Evolutionary conservation across 2,888 invertebrate genomes (phyloP).

Genomic region (Parochlus steinenii): DNA sequence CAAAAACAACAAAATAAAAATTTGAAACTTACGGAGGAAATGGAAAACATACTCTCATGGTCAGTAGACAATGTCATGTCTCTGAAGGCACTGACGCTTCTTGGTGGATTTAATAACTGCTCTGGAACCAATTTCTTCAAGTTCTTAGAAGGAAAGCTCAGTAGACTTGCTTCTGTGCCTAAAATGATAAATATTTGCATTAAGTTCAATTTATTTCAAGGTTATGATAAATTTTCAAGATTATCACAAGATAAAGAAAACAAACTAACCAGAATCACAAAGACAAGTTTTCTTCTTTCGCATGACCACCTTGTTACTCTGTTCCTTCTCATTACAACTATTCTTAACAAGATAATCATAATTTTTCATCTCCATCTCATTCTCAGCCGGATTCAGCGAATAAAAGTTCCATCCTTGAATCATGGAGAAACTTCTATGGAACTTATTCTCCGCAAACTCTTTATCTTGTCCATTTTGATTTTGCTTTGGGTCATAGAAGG

Average conservation of each 20-base stretch:
- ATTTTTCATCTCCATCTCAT: neutral
- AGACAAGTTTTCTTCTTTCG: slow-evolving; percentile 8
- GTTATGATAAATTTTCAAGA: slow-evolving; percentile 5
- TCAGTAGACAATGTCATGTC: slow-evolving; percentile 10
- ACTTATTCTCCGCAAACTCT: slow-evolving; percentile 38
- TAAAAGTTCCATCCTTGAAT: slow-evolving; percentile 38
- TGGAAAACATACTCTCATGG: slow-evolving; percentile 6
- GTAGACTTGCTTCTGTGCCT: slow-evolving; percentile 62
- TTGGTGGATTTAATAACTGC: slow-evolving; percentile 32
- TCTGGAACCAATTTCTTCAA: slow-evolving; percentile 62
- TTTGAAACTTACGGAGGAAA: neutral
- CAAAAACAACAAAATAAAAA: slow-evolving; percentile 20
- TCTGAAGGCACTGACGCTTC: slow-evolving; percentile 17
- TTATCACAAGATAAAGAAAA: neutral
- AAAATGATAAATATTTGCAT: slow-evolving; percentile 15
- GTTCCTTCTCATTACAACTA: slow-evolving; percentile 4
- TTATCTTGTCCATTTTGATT: slow-evolving; percentile 24
- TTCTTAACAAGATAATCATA: slow-evolving; percentile 7
- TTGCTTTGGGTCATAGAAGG: slow-evolving; percentile 35
- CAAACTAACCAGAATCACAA: slow-evolving; percentile 10
- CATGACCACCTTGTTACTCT: slow-evolving; percentile 6
- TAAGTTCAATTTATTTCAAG: slow-evolving; percentile 10
- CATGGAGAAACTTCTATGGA: slow-evolving; percentile 80
- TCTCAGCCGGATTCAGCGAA: slow-evolving; percentile 1
- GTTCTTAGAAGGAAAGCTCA: slow-evolving; percentile 80